Evolutionary conservation across 2,888 invertebrate species (phyloP), one percentile per base, ranked within the genome.

Genomic region (Nephrotoma flavescens): DNA sequence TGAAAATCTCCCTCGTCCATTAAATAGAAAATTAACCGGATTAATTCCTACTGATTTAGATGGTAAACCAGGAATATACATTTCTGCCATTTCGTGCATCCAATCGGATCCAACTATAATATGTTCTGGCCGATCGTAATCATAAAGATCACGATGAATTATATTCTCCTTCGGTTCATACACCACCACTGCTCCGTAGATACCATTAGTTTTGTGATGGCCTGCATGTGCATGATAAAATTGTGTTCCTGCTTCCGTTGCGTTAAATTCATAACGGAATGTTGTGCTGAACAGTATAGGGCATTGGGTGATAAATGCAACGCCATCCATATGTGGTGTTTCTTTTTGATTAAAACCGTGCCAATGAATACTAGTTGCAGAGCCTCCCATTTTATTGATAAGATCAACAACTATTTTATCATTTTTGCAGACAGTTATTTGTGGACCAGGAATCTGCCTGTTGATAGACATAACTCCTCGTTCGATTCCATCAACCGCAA

Each of bases 301-400:
- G 88, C 97, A 97, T 91, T 97, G 97, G 0, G 96, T 96, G 6
- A 97, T 93, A 88, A 94, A 95, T 0, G 97, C 96, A 0, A 96
- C 96, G 0, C 97, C 97, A 88, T 97, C 97, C 96, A 96, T 96
- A 90, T 94, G 96, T 0, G 96, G 96, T 0, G 95, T 95, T 0
- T 93, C 93, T 41, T 92, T 91, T 91, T 96, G 96, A 89, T 96
- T 96, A 89, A 95, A 94, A 0, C 97, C 97, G 89, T 97, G 97
- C 97, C 97, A 97, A 90, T 97, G 98, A 41, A 98, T 94, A 0
- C 95, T 94, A 0, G 96, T 96, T 2, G 95, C 95, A 89, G 96
- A 96, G 0, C 95, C 95, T 89, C 94, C 93, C 90, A 97, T 91
- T 86, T 93, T 92, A 90, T 97, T 97, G 86, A 94, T 93, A 9